These are phyloP conservation scores for Tragulus kanchil DNA, from an alignment of 2,113 vertebrate species.

Conservation along the genomic window DNA sequence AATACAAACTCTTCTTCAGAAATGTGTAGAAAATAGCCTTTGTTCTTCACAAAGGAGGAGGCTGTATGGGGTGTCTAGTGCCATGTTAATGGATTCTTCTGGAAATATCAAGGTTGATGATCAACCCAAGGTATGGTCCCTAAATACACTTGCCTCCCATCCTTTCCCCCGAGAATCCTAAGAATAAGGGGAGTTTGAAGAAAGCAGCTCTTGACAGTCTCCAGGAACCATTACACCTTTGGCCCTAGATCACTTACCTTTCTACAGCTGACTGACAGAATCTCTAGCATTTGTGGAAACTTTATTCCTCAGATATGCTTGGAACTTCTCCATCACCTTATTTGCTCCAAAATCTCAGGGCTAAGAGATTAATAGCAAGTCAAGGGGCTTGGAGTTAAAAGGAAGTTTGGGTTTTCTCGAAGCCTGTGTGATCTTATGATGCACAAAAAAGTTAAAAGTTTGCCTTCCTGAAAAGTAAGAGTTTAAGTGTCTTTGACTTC, in stretches of 20 bases:
- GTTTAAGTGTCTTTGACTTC: background rate
- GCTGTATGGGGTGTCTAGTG: background rate
- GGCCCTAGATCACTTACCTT: background rate
- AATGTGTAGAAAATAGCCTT: background rate
- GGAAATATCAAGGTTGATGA: background rate
- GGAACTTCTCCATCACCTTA: background rate
- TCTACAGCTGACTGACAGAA: background rate
- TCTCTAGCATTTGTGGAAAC: background rate
- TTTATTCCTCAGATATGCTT: background rate
- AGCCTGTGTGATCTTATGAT: constrained; percentile 20
- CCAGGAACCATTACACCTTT: fast-evolving
- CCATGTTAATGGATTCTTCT: constrained; percentile 8
- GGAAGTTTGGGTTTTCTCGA: constrained; percentile 1
- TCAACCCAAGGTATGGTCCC: background rate
- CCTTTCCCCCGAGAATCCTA: background rate
- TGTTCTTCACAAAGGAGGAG: background rate
- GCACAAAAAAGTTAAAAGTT: background rate
- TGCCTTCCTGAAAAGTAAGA: background rate
- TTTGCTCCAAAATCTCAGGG: constrained; percentile 1
- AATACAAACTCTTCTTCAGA: background rate
- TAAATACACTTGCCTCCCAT: background rate
- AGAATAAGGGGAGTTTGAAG: background rate
- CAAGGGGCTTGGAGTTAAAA: background rate
- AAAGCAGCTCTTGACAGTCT: background rate
- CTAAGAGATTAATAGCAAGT: background rate